Conservation (phyloP, 2,113 vertebrate genomes). For the Equus quagga region DNA sequence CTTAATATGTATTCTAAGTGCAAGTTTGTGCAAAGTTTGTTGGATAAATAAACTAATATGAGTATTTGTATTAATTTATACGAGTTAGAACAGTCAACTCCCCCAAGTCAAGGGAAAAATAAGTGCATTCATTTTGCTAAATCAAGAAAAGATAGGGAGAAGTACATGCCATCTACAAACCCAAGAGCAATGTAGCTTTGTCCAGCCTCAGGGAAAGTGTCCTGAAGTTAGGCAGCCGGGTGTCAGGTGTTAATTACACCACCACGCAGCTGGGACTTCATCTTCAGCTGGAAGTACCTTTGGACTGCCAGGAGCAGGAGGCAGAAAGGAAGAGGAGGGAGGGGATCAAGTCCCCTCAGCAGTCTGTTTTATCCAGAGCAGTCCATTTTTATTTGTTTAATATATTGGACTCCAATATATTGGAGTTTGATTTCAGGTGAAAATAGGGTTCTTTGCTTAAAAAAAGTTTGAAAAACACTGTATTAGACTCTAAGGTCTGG, state of each 20-base stretch:
- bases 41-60: not conserved
- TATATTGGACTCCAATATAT: not conserved
- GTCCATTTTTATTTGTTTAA: not conserved
- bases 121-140: not conserved
- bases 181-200: not conserved
- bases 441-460: constrained; percentile 2
- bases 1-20: not conserved
- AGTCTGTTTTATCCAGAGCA: not conserved
- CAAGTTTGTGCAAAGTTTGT: not conserved
- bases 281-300: not conserved
- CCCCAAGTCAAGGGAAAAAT: not conserved
- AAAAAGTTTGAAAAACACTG: not conserved
- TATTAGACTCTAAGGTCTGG: not conserved
- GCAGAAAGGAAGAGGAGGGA: not conserved
- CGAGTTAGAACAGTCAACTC: not conserved
- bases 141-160: not conserved
- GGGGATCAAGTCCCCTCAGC: not conserved
- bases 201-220: not conserved
- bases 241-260: not conserved
- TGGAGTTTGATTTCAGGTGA: not conserved
- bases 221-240: not conserved
- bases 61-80: not conserved
- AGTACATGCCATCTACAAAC: not conserved
- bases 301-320: not conserved
- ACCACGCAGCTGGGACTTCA: not conserved